These are phyloP conservation scores for Sebastes elongatus DNA, from an alignment of 2,797 vertebrate genomes.

Conservation along the genomic window DNA sequence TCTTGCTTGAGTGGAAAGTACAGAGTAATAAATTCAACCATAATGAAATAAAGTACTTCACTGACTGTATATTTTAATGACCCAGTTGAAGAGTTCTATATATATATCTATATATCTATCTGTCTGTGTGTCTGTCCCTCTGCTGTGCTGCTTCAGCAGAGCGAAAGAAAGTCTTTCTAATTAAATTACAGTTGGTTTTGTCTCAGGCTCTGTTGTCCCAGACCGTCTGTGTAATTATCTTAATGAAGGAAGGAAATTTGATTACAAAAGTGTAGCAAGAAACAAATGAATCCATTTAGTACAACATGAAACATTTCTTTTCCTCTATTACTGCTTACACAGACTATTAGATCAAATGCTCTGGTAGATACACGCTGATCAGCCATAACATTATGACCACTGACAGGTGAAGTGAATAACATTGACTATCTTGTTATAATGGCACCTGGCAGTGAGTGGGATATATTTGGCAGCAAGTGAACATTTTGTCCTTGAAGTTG, in stretches of 20 bases:
- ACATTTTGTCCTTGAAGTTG: no score
- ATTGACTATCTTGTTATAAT: no score
- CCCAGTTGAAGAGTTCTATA: slow-evolving; percentile 14
- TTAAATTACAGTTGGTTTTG: slow-evolving; percentile 57
- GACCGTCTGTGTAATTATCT: slow-evolving; percentile 67
- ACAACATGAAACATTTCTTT: slow-evolving; percentile 43
- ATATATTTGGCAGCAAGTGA: no score
- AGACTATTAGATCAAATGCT: slow-evolving; percentile 24
- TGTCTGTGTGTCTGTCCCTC: neutral
- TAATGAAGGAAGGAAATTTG: slow-evolving; percentile 67
- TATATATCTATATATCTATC: neutral
- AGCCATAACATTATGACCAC: no score
- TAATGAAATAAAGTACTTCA: slow-evolving; percentile 31
- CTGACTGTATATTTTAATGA: slow-evolving; percentile 24
- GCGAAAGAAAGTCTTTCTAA: slow-evolving; percentile 42
- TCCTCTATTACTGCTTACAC: slow-evolving; percentile 8
- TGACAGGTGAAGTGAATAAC: no score
- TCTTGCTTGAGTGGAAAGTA: slow-evolving; percentile 41
- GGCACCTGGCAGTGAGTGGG: no score
- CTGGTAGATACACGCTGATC: neutral
- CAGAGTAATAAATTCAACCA: slow-evolving; percentile 29
- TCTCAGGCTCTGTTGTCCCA: slow-evolving; percentile 46
- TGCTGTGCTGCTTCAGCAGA: slow-evolving; percentile 31
- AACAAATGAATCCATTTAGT: slow-evolving; percentile 62
- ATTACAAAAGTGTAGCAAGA: slow-evolving; percentile 66